Evolutionary conservation across 2,113 vertebrate species (phyloP).

Genomic region (Microtus ochrogaster): DNA sequence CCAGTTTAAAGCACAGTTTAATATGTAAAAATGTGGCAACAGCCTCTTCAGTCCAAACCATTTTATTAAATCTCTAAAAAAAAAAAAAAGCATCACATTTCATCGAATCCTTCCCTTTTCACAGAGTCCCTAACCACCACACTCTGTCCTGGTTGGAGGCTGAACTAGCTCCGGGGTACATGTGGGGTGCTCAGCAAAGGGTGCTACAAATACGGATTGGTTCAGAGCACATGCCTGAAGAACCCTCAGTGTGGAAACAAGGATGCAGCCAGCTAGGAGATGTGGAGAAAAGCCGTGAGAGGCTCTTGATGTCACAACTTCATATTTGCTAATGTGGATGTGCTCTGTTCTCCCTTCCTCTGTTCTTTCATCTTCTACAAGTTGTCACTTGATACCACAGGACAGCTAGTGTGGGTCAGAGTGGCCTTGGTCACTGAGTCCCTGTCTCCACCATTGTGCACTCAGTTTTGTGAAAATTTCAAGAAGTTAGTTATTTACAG

Average conservation of each 20-base stretch:
- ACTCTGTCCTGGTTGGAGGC: background rate
- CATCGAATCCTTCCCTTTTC: background rate
- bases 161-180: background rate
- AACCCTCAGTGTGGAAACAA: background rate
- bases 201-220: background rate
- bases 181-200: background rate
- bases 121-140: background rate
- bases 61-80: slow-evolving; percentile 18
- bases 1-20: slow-evolving; percentile 1
- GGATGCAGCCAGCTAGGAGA: background rate
- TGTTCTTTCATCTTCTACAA: background rate
- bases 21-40: background rate
- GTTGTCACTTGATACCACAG: background rate
- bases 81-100: background rate
- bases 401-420: background rate
- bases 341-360: background rate
- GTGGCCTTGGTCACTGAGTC: background rate
- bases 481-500: slow-evolving; percentile 7
- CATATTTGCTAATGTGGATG: background rate
- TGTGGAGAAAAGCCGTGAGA: background rate
- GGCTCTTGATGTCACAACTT: background rate
- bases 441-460: background rate
- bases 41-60: background rate
- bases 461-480: background rate
- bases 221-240: background rate